phyloP scores from a whole-genome alignment of 2,797 vertebrate species.

The Syngnathus acus region DNA sequence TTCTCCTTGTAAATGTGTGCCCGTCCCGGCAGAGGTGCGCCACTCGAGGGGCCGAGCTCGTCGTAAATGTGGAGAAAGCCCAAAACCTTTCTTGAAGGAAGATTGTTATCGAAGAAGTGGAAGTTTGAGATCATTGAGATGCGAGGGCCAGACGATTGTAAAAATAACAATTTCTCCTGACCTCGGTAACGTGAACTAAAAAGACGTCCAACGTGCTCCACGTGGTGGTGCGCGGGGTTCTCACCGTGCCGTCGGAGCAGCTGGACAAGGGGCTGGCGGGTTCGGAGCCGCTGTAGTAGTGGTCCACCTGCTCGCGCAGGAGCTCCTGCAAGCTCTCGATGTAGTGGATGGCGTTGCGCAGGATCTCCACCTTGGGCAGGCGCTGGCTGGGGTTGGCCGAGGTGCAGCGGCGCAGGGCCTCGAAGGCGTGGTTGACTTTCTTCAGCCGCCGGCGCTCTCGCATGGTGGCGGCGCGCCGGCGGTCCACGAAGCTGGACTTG shows the following conservation, averaged over 20 bases:
- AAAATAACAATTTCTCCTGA: no score
- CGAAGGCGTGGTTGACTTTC: slow-evolving; percentile 97
- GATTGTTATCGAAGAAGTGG: no score
- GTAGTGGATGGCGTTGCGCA: slow-evolving; percentile 95
- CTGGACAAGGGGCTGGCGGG: slow-evolving; percentile 86
- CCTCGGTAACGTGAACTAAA: no score
- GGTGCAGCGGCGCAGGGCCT: slow-evolving; percentile 89
- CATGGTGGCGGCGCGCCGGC: slow-evolving; percentile 93
- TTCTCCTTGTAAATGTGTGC: slow-evolving; percentile 76
- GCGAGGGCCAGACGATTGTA: no score
- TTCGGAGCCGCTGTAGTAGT: slow-evolving; percentile 84
- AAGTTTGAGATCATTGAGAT: no score
- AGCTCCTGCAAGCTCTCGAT: slow-evolving; percentile 95
- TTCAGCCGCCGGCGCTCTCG: slow-evolving; percentile 91
- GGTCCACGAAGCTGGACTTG: slow-evolving; percentile 86
- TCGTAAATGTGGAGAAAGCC: no score
- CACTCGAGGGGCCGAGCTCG: not conserved
- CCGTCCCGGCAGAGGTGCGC: slow-evolving; percentile 70
- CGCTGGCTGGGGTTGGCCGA: slow-evolving; percentile 89
- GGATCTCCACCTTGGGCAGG: slow-evolving; percentile 97
- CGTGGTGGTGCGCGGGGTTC: slow-evolving; percentile 28
- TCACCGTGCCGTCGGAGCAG: slow-evolving; percentile 93
- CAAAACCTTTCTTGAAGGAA: no score
- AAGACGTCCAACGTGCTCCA: not conserved
- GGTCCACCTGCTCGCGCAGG: slow-evolving; percentile 88